Conservation (phyloP, 2,797 vertebrate genomes). For the Muraenolepis orangiensis region DNA sequence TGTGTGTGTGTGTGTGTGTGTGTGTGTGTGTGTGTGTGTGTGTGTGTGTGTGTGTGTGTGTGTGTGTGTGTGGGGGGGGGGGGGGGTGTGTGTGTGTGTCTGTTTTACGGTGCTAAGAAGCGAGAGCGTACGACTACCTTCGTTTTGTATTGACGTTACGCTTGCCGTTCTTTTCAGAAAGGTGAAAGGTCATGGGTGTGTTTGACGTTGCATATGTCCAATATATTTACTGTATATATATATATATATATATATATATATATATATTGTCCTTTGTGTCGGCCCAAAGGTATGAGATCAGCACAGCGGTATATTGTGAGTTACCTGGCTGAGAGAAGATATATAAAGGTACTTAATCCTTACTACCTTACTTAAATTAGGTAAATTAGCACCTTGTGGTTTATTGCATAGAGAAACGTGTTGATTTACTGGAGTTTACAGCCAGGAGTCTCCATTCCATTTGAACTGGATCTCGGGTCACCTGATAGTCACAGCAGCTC, state of each 20-base stretch:
- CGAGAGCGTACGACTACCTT: too few relatives aligned
- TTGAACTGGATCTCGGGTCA: too few relatives aligned
- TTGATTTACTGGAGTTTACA: not conserved
- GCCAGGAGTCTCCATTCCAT: too few relatives aligned
- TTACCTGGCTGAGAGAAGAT: not conserved
- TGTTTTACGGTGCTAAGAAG: slow-evolving; percentile 10
- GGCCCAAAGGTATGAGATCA: too few relatives aligned
- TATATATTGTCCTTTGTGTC: too few relatives aligned
- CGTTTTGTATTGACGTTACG: not conserved
- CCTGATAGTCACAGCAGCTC: too few relatives aligned
- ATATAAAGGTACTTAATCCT: too few relatives aligned
- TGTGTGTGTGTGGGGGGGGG: not conserved
- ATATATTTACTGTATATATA: too few relatives aligned
- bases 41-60: not conserved
- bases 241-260: too few relatives aligned
- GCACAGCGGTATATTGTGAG: not conserved
- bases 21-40: not conserved
- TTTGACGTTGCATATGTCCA: not conserved
- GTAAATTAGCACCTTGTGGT: too few relatives aligned
- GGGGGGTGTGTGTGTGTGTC: not conserved
- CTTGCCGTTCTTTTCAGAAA: not conserved
- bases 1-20: slow-evolving; percentile 6
- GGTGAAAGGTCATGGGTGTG: not conserved
- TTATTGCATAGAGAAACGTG: not conserved
- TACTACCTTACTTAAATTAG: too few relatives aligned